Conservation (phyloP, 2,113 vertebrate genomes). For the Acrocephalus kingi region DNA sequence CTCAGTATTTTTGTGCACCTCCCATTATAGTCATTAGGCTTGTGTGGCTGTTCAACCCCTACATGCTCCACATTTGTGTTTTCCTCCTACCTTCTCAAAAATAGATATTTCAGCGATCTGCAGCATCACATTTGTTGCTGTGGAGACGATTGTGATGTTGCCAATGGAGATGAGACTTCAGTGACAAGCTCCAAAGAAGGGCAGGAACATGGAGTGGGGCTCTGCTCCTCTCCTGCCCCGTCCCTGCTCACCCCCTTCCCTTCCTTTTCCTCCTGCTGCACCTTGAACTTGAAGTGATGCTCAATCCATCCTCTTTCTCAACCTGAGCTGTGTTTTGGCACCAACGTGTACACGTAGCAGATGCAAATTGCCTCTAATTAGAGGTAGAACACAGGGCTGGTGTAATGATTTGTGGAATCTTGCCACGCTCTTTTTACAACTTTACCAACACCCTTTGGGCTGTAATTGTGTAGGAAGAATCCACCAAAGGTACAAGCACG, state of each 20-base stretch:
- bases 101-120: slow-evolving; percentile 24
- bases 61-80: slow-evolving; percentile 47
- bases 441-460: neutral
- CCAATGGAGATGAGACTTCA: slow-evolving; percentile 48
- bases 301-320: neutral
- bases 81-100: slow-evolving; percentile 59
- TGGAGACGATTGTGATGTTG: slow-evolving; percentile 52
- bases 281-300: neutral
- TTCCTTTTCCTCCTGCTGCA: neutral
- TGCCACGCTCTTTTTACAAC: neutral
- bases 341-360: fast-evolving
- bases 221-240: neutral
- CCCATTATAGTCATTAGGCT: slow-evolving; percentile 39
- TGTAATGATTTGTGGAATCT: neutral
- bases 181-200: neutral
- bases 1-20: slow-evolving; percentile 33
- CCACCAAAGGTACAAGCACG: neutral
- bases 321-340: neutral
- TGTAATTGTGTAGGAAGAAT: neutral
- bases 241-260: neutral
- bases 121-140: slow-evolving; percentile 60
- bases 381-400: neutral
- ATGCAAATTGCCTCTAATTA: slow-evolving; percentile 11
- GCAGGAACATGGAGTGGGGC: neutral
- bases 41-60: slow-evolving; percentile 38